Percentiles rank a stretch among this genome's conserved stretches.
phyloP scores from a whole-genome alignment of 2,888 invertebrate species.

The Beris morrisii region DNA sequence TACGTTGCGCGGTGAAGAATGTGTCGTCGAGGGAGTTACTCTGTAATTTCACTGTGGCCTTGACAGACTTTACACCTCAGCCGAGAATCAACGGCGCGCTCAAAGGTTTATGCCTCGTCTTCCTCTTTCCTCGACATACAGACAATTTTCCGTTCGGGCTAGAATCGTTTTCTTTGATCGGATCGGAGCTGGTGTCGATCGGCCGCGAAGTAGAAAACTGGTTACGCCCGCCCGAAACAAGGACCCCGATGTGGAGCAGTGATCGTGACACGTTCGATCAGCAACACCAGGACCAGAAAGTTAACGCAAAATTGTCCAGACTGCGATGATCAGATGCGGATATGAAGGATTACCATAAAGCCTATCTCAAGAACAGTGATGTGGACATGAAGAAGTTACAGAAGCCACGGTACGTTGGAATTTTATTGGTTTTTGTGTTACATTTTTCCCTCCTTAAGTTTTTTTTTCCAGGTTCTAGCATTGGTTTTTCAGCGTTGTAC shows the following conservation, averaged over 20 bases:
- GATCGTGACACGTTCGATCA: constrained; percentile 13
- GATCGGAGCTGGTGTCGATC: no score
- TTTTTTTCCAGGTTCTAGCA: background rate
- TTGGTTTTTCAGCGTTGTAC: no score
- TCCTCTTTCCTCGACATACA: no score
- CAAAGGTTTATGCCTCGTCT: no score
- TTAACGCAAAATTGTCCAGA: background rate
- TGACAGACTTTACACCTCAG: no score
- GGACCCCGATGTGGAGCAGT: constrained; percentile 19
- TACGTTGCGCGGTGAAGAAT: no score
- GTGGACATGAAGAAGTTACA: constrained; percentile 41
- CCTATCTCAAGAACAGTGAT: constrained; percentile 34
- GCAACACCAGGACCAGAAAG: constrained; percentile 9
- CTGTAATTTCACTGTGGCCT: no score
- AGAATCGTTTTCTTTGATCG: no score
- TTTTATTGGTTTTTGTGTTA: constrained; percentile 1
- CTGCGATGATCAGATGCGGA: constrained; percentile 25
- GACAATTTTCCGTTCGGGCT: no score
- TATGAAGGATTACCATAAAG: constrained; percentile 36
- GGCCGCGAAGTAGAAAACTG: no score
- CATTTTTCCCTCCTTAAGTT: background rate
- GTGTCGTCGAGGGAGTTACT: no score
- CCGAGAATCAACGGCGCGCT: no score
- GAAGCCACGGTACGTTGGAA: constrained; percentile 39
- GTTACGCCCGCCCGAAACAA: background rate